phyloP scores from a whole-genome alignment of 2,888 invertebrate species.

The Himalopsyche anomala region DNA sequence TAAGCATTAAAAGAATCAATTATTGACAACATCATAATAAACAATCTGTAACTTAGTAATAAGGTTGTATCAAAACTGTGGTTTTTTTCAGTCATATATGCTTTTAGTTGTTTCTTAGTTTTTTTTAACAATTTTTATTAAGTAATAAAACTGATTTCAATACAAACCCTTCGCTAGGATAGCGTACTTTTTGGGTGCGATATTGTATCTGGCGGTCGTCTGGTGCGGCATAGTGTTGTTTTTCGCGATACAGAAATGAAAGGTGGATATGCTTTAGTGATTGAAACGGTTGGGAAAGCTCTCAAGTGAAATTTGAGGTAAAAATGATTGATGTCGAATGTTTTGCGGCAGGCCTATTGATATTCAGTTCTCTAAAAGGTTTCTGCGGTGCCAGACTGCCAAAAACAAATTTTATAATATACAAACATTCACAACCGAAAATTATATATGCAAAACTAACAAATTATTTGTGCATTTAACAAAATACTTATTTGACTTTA shows the following conservation, averaged over 20 bases:
- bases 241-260: slow-evolving; percentile 44
- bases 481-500: too few relatives aligned
- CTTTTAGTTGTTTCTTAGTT: too few relatives aligned
- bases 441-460: too few relatives aligned
- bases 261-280: slow-evolving; percentile 45
- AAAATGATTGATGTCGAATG: slow-evolving; percentile 65
- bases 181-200: neutral
- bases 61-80: too few relatives aligned
- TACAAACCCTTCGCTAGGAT: neutral
- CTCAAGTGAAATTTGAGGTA: slow-evolving; percentile 64
- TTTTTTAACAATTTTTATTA: too few relatives aligned
- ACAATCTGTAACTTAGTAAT: too few relatives aligned
- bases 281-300: slow-evolving; percentile 59
- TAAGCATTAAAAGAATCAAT: too few relatives aligned
- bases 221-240: slow-evolving; percentile 27
- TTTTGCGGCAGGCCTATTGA: slow-evolving; percentile 58
- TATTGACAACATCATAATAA: too few relatives aligned
- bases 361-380: slow-evolving; percentile 43
- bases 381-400: slow-evolving; percentile 8
- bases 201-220: slow-evolving; percentile 32
- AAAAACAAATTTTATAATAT: neutral
- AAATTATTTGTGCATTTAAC: too few relatives aligned
- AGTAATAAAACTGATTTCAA: too few relatives aligned
- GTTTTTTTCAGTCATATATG: too few relatives aligned
- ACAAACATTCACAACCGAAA: too few relatives aligned